These are phyloP conservation scores for Lepus americanus DNA, from an alignment of 2,113 vertebrate genomes.

Conservation along the genomic window DNA sequence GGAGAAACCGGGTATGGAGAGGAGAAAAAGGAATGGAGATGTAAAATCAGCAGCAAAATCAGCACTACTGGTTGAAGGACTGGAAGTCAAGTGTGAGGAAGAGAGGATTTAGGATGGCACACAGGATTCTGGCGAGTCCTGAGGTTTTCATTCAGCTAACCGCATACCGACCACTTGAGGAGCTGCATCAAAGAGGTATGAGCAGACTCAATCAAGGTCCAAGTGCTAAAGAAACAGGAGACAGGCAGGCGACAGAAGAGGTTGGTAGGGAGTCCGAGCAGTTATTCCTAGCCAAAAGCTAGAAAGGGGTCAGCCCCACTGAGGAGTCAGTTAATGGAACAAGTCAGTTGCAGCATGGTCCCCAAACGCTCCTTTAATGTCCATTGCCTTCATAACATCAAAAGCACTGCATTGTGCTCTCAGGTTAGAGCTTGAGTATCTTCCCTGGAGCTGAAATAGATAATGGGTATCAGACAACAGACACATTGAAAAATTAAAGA, in stretches of 20 bases:
- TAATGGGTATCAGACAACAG: not conserved
- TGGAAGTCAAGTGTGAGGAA: not conserved
- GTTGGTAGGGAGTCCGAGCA: fast-evolving
- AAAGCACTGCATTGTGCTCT: conserved; percentile 22
- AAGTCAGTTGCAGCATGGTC: not conserved
- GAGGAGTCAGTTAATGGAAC: conserved; percentile 10
- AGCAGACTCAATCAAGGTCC: not conserved
- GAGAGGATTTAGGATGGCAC: not conserved
- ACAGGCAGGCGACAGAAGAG: not conserved
- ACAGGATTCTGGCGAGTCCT: not conserved
- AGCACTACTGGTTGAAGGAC: not conserved
- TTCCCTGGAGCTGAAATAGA: not conserved
- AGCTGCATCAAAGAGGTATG: not conserved
- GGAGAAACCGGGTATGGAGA: not conserved
- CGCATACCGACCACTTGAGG: not conserved
- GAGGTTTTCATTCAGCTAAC: not conserved
- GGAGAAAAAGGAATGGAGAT: not conserved
- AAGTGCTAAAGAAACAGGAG: not conserved
- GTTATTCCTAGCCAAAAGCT: not conserved
- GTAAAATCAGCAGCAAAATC: not conserved
- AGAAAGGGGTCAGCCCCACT: not conserved
- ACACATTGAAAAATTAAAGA: conserved; percentile 55
- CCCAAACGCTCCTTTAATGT: conserved; percentile 56
- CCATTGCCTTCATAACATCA: conserved; percentile 36
- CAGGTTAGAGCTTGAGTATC: not conserved